A percentile compares a stretch with the other conserved stretches of the same genome.
Evolutionary conservation across 1,140 invertebrate genomes (phyloP).

Genomic region (Globodera ellingtonae): DNA sequence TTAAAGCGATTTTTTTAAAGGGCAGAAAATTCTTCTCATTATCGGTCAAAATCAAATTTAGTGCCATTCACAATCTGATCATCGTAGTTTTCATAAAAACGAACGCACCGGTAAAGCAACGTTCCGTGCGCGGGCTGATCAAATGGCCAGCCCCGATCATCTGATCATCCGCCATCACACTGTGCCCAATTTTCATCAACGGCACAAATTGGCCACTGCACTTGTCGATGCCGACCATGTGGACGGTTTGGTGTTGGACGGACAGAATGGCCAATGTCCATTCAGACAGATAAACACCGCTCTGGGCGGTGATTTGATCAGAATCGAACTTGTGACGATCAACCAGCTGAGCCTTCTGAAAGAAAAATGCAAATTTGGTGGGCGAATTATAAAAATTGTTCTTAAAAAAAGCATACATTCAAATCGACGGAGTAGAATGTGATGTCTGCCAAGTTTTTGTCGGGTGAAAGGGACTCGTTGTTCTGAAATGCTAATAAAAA

Average conservation of each 20-base stretch:
- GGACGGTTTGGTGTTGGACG: constrained; percentile 54
- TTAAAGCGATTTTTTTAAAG: background rate
- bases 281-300: constrained; percentile 47
- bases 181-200: constrained; percentile 44
- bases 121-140: constrained; percentile 37
- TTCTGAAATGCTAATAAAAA: constrained; percentile 28
- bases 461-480: constrained; percentile 46
- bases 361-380: constrained; percentile 4
- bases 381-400: constrained; percentile 4
- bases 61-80: too few species aligned
- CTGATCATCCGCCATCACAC: constrained; percentile 41
- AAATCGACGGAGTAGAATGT: constrained; percentile 48
- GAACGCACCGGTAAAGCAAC: constrained; percentile 39
- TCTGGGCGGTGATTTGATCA: constrained; percentile 31
- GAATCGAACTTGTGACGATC: constrained; percentile 45
- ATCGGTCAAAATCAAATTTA: background rate
- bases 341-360: constrained; percentile 39
- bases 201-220: constrained; percentile 33
- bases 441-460: constrained; percentile 26
- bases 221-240: constrained; percentile 45
- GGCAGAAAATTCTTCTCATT: too few species aligned
- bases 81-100: background rate
- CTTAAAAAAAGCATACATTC: constrained; percentile 38
- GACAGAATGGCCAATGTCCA: constrained; percentile 49
- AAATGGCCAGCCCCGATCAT: background rate